Conservation (phyloP, 2,888 invertebrate species). For the Caradrina kadenii region DNA sequence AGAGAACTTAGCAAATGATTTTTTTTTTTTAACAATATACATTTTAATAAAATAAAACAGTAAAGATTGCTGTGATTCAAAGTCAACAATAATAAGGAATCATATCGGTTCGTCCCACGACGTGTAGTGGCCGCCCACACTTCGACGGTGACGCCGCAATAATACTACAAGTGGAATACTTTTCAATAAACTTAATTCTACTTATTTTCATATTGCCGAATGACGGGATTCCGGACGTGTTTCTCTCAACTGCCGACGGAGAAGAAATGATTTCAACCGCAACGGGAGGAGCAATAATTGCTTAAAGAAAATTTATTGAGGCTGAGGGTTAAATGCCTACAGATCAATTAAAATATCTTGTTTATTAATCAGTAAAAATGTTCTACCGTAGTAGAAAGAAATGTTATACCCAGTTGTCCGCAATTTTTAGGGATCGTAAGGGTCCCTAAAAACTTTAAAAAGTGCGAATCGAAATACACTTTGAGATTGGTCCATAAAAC, state of each 20-base stretch:
- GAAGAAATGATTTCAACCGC: conserved; percentile 11
- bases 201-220: conserved; percentile 69
- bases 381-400: background rate
- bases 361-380: conserved; percentile 36
- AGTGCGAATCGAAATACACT: conserved; percentile 47
- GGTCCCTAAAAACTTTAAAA: too few species aligned
- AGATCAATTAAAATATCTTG: conserved; percentile 29
- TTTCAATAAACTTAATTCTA: conserved; percentile 79
- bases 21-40: background rate
- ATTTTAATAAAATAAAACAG: conserved; percentile 18
- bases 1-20: background rate
- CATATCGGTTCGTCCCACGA: conserved; percentile 75
- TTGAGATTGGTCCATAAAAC: conserved; percentile 44
- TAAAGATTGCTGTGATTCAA: conserved; percentile 61
- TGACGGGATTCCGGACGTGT: conserved; percentile 48
- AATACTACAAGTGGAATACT: conserved; percentile 76
- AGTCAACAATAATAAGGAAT: conserved; percentile 75
- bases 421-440: conserved; percentile 34
- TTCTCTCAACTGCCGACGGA: conserved; percentile 6
- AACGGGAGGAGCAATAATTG: conserved; percentile 26
- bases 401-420: conserved; percentile 13
- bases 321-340: conserved; percentile 10
- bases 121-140: conserved; percentile 77
- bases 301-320: conserved; percentile 27
- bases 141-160: conserved; percentile 77